Evolutionary conservation across 2,113 vertebrate species (phyloP).

Genomic region (Brachyhypopomus occidentalis): DNA sequence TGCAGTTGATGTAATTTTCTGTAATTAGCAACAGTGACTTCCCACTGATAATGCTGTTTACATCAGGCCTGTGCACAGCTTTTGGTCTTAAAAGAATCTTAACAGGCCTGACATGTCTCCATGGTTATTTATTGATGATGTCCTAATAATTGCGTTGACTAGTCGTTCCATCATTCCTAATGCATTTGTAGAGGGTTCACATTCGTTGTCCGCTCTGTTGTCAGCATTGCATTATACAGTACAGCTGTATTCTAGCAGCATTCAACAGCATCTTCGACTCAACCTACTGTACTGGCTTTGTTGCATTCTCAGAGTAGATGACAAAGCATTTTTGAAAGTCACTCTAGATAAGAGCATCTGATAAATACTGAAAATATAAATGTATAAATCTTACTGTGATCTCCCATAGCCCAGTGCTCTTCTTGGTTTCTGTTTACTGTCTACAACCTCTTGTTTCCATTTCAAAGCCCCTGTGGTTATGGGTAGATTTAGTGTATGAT

Average conservation of each 20-base stretch:
- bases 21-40: neutral
- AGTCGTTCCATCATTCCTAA: neutral
- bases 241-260: too few relatives aligned
- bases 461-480: neutral
- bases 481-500: neutral
- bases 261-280: too few relatives aligned
- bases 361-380: too few relatives aligned
- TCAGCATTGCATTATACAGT: conserved; percentile 1
- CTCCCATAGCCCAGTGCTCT: neutral
- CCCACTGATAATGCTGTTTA: neutral
- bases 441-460: neutral
- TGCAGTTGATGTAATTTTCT: neutral
- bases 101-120: neutral
- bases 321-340: too few relatives aligned
- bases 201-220: neutral
- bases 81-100: neutral
- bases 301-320: too few relatives aligned
- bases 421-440: neutral
- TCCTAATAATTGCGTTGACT: neutral
- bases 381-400: neutral
- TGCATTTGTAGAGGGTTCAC: neutral
- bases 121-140: neutral
- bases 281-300: too few relatives aligned
- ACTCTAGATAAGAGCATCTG: too few relatives aligned
- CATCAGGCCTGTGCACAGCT: neutral